Evolutionary conservation across 2,888 invertebrate species (phyloP).

Genomic region (Rambutsinella grinnellia): DNA sequence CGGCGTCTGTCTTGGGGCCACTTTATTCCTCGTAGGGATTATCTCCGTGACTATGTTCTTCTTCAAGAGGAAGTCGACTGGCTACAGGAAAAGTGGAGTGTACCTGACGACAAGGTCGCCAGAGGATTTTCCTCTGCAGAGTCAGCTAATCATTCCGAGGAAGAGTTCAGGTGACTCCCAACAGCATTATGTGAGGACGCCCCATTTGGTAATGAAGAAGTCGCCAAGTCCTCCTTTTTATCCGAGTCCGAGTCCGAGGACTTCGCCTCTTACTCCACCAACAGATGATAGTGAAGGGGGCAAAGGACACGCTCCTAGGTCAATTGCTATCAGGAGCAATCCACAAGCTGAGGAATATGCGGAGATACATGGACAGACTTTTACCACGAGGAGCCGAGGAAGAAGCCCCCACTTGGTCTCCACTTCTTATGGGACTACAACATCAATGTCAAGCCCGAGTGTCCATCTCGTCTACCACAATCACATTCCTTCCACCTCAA

Average conservation of each 20-base stretch:
- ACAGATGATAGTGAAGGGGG: slow-evolving; percentile 57
- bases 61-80: slow-evolving; percentile 74
- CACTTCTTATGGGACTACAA: slow-evolving; percentile 53
- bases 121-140: slow-evolving; percentile 63
- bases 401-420: slow-evolving; percentile 42
- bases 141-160: slow-evolving; percentile 60
- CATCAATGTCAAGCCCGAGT: slow-evolving; percentile 45
- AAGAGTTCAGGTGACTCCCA: slow-evolving; percentile 50
- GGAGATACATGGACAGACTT: slow-evolving; percentile 48
- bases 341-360: slow-evolving; percentile 57
- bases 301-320: slow-evolving; percentile 37
- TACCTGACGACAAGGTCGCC: slow-evolving; percentile 62
- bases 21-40: slow-evolving; percentile 74
- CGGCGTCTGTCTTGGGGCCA: slow-evolving; percentile 76
- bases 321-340: slow-evolving; percentile 53
- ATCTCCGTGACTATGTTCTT: slow-evolving; percentile 78
- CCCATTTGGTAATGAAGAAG: slow-evolving; percentile 65
- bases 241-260: slow-evolving; percentile 60
- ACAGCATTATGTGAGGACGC: slow-evolving; percentile 50
- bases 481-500: slow-evolving; percentile 24
- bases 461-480: slow-evolving; percentile 52
- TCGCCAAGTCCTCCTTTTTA: slow-evolving; percentile 64
- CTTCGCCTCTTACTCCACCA: slow-evolving; percentile 57
- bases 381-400: slow-evolving; percentile 24
- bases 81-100: slow-evolving; percentile 64